These are phyloP conservation scores for Melangyna quadrimaculata DNA, from an alignment of 2,888 invertebrate species.

Conservation along the genomic window DNA sequence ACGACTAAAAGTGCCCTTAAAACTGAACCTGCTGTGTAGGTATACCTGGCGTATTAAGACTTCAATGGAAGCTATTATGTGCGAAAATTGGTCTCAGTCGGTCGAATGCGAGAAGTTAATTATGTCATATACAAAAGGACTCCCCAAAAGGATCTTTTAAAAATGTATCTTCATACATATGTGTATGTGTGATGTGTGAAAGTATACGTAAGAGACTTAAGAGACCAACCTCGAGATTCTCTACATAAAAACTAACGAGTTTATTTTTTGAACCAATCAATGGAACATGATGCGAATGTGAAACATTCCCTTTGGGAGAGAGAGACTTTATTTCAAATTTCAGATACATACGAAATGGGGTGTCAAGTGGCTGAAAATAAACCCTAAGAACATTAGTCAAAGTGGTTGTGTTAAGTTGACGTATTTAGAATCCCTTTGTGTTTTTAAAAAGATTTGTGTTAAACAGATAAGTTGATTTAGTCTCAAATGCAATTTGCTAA, in stretches of 20 bases:
- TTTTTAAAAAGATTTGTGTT: constrained; percentile 12
- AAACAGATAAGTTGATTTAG: not conserved
- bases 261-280: constrained; percentile 46
- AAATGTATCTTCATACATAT: not conserved
- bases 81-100: constrained; percentile 61
- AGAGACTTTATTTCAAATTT: constrained; percentile 30
- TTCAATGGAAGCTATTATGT: constrained; percentile 54
- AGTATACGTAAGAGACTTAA: not conserved
- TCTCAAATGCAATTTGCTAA: not conserved
- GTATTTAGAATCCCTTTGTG: constrained; percentile 46
- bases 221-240: not conserved
- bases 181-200: too few relatives aligned
- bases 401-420: constrained; percentile 29
- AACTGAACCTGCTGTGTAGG: constrained; percentile 16
- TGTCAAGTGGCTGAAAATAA: constrained; percentile 27
- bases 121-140: constrained; percentile 1
- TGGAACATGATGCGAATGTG: constrained; percentile 2
- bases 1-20: constrained; percentile 31
- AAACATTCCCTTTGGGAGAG: constrained; percentile 32
- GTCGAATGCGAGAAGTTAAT: constrained; percentile 44
- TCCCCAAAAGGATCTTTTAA: constrained; percentile 23
- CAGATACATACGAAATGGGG: constrained; percentile 6
- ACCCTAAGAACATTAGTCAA: constrained; percentile 21
- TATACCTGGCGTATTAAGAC: constrained; percentile 53
- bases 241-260: constrained; percentile 61